Percentiles rank a stretch among this genome's conserved stretches.
These are phyloP conservation scores for Delphinus delphis DNA, from an alignment of 2,113 vertebrate species.

Conservation along the genomic window DNA sequence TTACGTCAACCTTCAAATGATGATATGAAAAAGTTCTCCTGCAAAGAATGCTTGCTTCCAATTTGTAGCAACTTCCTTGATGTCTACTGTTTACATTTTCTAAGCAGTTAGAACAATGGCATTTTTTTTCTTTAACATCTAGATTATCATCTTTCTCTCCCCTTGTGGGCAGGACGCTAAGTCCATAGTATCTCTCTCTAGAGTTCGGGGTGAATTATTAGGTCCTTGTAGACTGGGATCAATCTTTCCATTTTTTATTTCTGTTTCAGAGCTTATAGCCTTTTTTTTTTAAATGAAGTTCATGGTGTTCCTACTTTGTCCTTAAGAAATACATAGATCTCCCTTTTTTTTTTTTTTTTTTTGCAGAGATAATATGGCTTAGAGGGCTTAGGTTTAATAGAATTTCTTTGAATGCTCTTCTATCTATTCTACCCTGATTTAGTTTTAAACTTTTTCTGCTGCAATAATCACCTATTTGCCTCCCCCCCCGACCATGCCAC, in stretches of 20 bases:
- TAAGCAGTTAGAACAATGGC: background rate
- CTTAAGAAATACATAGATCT: background rate
- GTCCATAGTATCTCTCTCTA: background rate
- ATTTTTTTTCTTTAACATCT: background rate
- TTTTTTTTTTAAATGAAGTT: background rate
- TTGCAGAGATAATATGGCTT: background rate
- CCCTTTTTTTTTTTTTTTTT: background rate
- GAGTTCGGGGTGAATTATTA: background rate
- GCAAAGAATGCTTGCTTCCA: background rate
- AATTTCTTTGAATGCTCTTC: background rate
- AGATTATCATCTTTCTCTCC: background rate
- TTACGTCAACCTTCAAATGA: background rate
- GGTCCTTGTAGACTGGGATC: background rate
- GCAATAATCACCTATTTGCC: background rate
- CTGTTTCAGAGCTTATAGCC: background rate
- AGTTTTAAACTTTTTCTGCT: background rate
- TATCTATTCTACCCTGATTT: background rate
- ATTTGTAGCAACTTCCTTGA: background rate
- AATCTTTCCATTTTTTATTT: background rate
- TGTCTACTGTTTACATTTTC: background rate
- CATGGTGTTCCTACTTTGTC: background rate
- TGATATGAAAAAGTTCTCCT: background rate
- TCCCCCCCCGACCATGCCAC: fast-evolving
- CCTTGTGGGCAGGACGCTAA: background rate
- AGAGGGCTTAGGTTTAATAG: background rate